Base-by-base conservation (phyloP, 1,140 invertebrate species). In the Drosophila biarmipes region DNA sequence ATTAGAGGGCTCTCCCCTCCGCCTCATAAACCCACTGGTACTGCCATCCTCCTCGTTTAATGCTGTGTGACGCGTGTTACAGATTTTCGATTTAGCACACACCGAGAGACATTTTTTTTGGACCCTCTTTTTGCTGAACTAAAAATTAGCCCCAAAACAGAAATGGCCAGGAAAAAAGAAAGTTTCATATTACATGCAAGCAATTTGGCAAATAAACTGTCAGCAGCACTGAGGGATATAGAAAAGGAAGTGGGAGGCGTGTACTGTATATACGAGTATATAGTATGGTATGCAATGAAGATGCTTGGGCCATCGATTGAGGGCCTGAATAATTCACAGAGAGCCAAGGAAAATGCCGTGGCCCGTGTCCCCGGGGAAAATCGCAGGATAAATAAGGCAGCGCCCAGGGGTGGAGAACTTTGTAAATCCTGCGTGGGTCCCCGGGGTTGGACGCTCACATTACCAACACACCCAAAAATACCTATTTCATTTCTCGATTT, bases 171-270 rank as follows among this genome's bases (percentile, higher is more conserved):
- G 5, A 24, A 24, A 12, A 58, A 69, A 64, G 52, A 87, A 87
- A 82, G 82, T 87, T 84, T 87, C 82, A 63, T 84, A 80, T 87
- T 87, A 87, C 82, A 76, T 86, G 55, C 82, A 77, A 87, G 82
- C 84, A 87, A 87, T 87, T 87, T 87, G 82, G 56, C 82, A 89
- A 87, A 87, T 87, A 87, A 87, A 87, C 84, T 89, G 82, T 87
- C 82, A 89, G 82, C 84, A 79, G 77, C 64, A 61, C 55, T 45
- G 55, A 34, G 38, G 43, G 42, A 49, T 51, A 57, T 37, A 40
- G 27, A 34, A 45, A 38, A 27, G 7, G 29, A n/a, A 7, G 52
- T 27, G 42, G 42, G 19, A 19, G 43, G 21, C 11, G 31, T 29
- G 37, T 29, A n/a, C n/a, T 29, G 6, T n/a, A 19, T 34, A 35